Evolutionary conservation across 2,888 invertebrate species (phyloP).

Genomic region (Alloscopus bannaensis): DNA sequence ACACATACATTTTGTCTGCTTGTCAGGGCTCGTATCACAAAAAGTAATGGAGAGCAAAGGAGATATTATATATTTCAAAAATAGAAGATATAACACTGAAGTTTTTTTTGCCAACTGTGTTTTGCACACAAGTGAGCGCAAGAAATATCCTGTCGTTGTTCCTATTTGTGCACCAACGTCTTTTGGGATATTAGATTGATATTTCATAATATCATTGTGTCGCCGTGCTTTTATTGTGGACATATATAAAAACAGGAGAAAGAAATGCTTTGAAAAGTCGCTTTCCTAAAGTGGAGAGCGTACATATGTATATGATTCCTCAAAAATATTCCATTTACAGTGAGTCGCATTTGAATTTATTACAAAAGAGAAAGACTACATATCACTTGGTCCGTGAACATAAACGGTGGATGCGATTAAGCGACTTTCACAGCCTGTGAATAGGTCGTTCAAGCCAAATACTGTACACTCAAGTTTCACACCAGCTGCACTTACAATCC

Average conservation of each 20-base stretch:
- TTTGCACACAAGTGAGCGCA: slow-evolving; percentile 17
- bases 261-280: too few relatives aligned
- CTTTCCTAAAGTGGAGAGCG: too few relatives aligned
- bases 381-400: too few relatives aligned
- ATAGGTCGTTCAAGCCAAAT: too few relatives aligned
- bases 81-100: slow-evolving; percentile 28
- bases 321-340: slow-evolving; percentile 1
- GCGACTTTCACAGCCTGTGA: too few relatives aligned
- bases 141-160: neutral
- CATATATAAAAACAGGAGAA: too few relatives aligned
- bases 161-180: slow-evolving; percentile 1
- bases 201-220: neutral
- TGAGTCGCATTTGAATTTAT: slow-evolving; percentile 21
- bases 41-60: neutral
- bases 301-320: neutral
- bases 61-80: slow-evolving; percentile 17
- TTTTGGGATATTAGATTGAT: neutral
- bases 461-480: too few relatives aligned
- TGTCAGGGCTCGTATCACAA: neutral
- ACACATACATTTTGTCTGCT: neutral
- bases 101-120: slow-evolving; percentile 31
- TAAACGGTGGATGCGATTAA: too few relatives aligned
- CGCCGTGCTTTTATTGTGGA: neutral
- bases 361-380: slow-evolving; percentile 9
- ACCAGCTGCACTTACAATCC: too few relatives aligned